Evolutionary conservation across 2,888 invertebrate genomes (phyloP).

Genomic region (Drosophila picticornis): DNA sequence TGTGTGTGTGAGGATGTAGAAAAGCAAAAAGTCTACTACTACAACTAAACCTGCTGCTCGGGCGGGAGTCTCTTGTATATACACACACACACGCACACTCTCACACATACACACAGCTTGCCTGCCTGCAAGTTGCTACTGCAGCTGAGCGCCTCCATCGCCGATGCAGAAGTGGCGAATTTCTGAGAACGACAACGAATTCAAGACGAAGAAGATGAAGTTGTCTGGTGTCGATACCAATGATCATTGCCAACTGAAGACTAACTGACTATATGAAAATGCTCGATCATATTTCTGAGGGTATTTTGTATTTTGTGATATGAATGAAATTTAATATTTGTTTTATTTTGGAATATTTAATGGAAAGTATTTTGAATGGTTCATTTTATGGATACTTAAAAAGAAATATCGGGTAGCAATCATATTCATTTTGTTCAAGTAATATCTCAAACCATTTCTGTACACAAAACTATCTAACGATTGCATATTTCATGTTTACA

Average conservation of each 20-base stretch:
- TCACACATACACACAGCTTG: conserved; percentile 16
- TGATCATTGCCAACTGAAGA: conserved; percentile 5
- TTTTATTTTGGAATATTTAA: not conserved
- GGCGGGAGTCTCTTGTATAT: conserved; percentile 6
- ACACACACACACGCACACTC: conserved; percentile 7
- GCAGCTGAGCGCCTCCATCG: conserved; percentile 63
- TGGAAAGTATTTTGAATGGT: not conserved
- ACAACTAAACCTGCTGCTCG: conserved; percentile 62
- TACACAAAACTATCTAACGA: not conserved
- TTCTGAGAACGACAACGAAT: conserved; percentile 29
- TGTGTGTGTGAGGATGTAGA: conserved; percentile 65
- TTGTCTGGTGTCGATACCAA: not conserved
- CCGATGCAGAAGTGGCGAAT: conserved; percentile 22
- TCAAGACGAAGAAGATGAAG: conserved; percentile 15
- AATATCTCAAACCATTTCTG: not conserved
- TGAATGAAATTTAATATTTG: not conserved
- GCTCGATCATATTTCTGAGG: not conserved
- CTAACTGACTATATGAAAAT: not conserved
- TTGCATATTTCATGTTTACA: not conserved
- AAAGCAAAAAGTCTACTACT: conserved; percentile 77
- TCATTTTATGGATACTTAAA: not conserved
- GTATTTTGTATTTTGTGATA: not conserved
- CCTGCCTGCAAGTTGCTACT: conserved; percentile 40
- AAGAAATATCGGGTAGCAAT: not conserved
- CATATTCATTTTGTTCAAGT: not conserved